Percentiles rank a stretch among this genome's conserved stretches.
These are phyloP conservation scores for Laupala kohalensis DNA, from an alignment of 1,140 invertebrate species.

Conservation along the genomic window DNA sequence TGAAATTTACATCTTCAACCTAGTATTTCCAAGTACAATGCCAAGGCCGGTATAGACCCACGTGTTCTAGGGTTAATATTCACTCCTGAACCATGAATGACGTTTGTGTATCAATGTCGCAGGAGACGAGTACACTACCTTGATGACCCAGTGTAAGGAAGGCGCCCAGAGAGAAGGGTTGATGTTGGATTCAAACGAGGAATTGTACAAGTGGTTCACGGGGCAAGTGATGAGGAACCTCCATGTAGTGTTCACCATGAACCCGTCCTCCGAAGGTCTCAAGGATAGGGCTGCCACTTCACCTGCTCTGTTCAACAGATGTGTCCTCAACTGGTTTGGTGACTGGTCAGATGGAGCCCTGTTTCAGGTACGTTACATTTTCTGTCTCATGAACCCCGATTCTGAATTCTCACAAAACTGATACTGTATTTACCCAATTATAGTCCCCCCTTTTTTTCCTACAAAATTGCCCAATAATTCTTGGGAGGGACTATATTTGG, in stretches of 20 bases:
- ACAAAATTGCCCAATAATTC: too few species aligned
- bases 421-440: too few species aligned
- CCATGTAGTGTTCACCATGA: slow-evolving; percentile 99
- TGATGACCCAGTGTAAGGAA: slow-evolving; percentile 99
- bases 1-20: too few species aligned
- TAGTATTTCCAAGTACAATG: too few species aligned
- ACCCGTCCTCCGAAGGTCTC: slow-evolving; percentile 93
- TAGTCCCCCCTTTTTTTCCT: background rate
- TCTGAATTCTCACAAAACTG: background rate
- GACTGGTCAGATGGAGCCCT: slow-evolving; percentile 97
- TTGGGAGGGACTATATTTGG: too few species aligned
- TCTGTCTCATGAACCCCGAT: background rate
- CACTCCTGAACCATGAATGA: too few species aligned
- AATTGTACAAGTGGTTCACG: slow-evolving; percentile 98
- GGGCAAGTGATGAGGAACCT: slow-evolving; percentile 97
- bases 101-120: too few species aligned
- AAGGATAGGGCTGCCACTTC: slow-evolving; percentile 97
- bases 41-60: too few species aligned
- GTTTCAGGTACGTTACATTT: slow-evolving; percentile 75
- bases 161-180: slow-evolving; percentile 93
- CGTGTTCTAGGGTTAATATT: too few species aligned
- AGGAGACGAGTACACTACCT: slow-evolving; percentile 92
- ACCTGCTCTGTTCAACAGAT: slow-evolving; percentile 97
- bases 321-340: slow-evolving; percentile 99
- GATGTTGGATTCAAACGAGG: slow-evolving; percentile 97